phyloP scores from a whole-genome alignment of 92 coral and sea anemone species.

The Epizoanthus illoricatus region DNA sequence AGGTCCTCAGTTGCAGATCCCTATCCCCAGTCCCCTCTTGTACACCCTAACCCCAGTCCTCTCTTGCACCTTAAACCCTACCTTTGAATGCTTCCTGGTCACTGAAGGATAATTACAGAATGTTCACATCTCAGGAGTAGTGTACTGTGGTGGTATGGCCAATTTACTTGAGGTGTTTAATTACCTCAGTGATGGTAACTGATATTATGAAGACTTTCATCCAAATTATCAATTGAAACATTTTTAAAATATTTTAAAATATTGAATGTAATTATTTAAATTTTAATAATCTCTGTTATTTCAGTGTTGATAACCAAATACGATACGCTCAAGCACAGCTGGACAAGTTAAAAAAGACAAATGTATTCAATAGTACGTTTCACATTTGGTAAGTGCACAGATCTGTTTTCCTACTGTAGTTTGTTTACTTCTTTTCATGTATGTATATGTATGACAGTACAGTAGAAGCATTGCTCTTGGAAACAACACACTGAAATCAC shows the following conservation, averaged over 20 bases:
- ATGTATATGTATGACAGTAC: background rate
- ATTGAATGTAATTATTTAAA: too few species aligned
- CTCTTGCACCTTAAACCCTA: background rate
- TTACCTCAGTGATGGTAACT: background rate
- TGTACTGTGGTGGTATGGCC: too few species aligned
- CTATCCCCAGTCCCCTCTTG: too few species aligned
- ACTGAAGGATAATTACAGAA: background rate
- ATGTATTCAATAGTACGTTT: slow-evolving; percentile 95
- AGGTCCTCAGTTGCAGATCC: too few species aligned
- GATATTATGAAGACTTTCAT: background rate
- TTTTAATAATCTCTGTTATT: background rate
- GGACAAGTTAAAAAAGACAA: slow-evolving; percentile 95
- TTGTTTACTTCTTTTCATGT: background rate
- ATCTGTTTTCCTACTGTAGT: background rate
- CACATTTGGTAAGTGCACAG: slow-evolving; percentile 84
- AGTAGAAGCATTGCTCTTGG: too few species aligned
- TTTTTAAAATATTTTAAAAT: too few species aligned
- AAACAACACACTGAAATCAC: too few species aligned
- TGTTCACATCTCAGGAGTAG: background rate
- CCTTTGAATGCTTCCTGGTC: background rate
- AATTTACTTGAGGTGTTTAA: background rate
- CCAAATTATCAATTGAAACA: too few species aligned
- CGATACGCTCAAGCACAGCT: slow-evolving; percentile 94
- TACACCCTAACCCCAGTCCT: too few species aligned
- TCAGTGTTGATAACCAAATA: slow-evolving; percentile 92